Percentiles rank a stretch among this genome's conserved stretches.
These are phyloP conservation scores for Alviniconcha marisindica DNA, from an alignment of 1,140 invertebrate species.

Conservation along the genomic window DNA sequence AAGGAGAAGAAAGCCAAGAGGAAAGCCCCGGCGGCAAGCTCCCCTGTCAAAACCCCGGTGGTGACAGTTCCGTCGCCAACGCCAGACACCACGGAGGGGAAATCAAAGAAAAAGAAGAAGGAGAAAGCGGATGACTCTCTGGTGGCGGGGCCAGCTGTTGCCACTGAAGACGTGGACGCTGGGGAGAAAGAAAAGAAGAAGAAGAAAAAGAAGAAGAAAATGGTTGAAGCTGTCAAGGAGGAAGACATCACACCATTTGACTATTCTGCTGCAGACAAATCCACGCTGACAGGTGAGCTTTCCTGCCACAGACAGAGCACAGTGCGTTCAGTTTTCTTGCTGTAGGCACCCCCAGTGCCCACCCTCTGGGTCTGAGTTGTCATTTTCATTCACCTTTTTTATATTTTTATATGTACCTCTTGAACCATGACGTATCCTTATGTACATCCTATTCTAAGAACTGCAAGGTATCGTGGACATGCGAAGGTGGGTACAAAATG, in stretches of 20 bases:
- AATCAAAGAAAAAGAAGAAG: constrained; percentile 12
- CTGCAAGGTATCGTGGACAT: not conserved
- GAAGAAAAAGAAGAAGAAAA: constrained; percentile 27
- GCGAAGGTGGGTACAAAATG: not conserved
- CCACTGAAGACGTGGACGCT: not conserved
- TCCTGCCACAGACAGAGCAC: not conserved
- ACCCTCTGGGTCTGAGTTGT: not conserved
- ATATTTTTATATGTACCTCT: not conserved
- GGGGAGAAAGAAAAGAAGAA: constrained; percentile 30
- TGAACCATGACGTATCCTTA: not conserved
- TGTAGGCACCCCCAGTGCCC: too few relatives aligned
- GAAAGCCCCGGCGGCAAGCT: not conserved
- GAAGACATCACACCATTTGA: constrained; percentile 43
- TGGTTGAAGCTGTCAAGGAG: not conserved
- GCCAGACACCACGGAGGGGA: not conserved
- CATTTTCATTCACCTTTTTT: not conserved
- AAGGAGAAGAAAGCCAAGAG: constrained; percentile 10
- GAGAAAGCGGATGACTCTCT: not conserved
- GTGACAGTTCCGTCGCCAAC: not conserved
- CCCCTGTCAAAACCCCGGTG: not conserved
- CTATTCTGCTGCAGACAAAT: constrained; percentile 43
- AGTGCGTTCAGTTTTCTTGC: not conserved
- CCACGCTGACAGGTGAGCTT: constrained; percentile 25
- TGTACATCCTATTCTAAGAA: not conserved
- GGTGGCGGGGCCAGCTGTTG: not conserved